Evolutionary conservation across 1,140 invertebrate genomes (phyloP).

Genomic region (Zaprionus kolodkinae): DNA sequence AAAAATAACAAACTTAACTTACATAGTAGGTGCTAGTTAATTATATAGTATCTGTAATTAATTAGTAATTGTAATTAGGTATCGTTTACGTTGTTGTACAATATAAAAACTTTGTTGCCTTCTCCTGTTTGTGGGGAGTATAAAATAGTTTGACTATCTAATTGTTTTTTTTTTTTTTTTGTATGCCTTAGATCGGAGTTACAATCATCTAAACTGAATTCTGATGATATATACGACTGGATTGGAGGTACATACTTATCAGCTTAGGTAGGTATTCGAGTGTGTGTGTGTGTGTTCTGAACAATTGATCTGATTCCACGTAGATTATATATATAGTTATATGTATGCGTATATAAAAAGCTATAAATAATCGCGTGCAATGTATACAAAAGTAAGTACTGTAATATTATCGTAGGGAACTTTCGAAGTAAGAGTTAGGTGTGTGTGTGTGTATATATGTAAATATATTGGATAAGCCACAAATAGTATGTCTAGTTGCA

Average conservation of each 20-base stretch:
- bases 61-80: background rate
- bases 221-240: conserved; percentile 1
- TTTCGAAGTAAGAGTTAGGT: conserved; percentile 40
- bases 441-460: conserved; percentile 18
- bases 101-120: conserved; percentile 63
- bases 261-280: conserved; percentile 27
- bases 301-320: conserved; percentile 33
- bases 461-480: conserved; percentile 70
- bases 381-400: conserved; percentile 38
- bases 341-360: conserved; percentile 38
- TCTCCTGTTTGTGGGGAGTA: conserved; percentile 35
- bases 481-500: conserved; percentile 77
- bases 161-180: too few species aligned
- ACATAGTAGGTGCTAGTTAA: conserved; percentile 63
- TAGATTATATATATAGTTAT: background rate
- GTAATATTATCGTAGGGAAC: conserved; percentile 45
- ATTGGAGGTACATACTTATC: conserved; percentile 7
- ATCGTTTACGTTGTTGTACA: conserved; percentile 5
- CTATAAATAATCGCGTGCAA: conserved; percentile 45
- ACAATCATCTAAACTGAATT: conserved; percentile 39
- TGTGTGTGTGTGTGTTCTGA: conserved; percentile 32
- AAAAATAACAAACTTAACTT: conserved; percentile 82
- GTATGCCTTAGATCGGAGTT: conserved; percentile 60
- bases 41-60: conserved; percentile 15
- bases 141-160: conserved; percentile 81